phyloP scores from a whole-genome alignment of 2,888 invertebrate genomes.

The Lamellibrachia satsuma region DNA sequence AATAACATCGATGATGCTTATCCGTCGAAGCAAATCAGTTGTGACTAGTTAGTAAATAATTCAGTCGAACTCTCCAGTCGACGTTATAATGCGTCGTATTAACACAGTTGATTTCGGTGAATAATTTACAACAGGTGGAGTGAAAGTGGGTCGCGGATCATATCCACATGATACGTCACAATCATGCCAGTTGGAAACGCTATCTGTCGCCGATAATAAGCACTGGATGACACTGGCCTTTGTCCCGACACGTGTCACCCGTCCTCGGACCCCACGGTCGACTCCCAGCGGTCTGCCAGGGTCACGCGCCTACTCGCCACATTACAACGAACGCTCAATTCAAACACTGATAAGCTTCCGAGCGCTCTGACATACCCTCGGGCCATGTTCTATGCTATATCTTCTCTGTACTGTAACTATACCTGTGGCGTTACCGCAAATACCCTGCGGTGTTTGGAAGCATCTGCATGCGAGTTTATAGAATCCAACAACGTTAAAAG shows the following conservation, averaged over 20 bases:
- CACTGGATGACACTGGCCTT: background rate
- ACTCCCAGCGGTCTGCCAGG: background rate
- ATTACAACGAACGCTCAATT: background rate
- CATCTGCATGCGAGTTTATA: background rate
- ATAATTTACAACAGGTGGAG: conserved; percentile 13
- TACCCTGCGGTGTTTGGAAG: background rate
- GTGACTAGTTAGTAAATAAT: background rate
- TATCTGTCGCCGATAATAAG: background rate
- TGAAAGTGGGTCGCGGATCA: background rate
- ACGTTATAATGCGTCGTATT: conserved; percentile 5
- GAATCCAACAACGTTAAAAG: background rate
- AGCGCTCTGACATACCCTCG: background rate
- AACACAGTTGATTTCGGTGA: background rate
- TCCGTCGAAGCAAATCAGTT: background rate
- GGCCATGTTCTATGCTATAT: background rate
- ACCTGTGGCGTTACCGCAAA: background rate
- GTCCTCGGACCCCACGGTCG: background rate
- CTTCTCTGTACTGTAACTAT: background rate
- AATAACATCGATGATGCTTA: background rate
- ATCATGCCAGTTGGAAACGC: background rate
- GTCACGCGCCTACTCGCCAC: background rate
- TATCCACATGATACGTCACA: background rate
- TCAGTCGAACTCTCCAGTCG: background rate
- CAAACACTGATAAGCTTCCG: background rate
- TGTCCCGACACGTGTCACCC: background rate